Evolutionary conservation across 2,888 invertebrate genomes (phyloP).

Genomic region (Drosophila longiperda): DNA sequence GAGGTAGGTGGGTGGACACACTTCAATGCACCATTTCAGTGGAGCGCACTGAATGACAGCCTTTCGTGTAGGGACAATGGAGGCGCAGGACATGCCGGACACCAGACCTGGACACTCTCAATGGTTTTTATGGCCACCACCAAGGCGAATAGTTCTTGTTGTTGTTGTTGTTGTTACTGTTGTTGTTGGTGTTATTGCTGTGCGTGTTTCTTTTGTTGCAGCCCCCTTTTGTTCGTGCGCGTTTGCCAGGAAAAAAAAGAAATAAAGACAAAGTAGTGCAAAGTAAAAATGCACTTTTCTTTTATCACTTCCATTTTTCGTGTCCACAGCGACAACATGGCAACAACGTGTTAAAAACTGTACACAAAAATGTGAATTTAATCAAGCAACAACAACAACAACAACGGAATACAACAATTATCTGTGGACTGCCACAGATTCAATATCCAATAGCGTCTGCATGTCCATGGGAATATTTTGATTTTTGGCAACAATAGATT

Average conservation of each 20-base stretch:
- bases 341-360: conserved; percentile 69
- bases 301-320: conserved; percentile 3
- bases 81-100: conserved; percentile 30
- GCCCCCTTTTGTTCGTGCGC: conserved; percentile 48
- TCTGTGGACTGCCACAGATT: not conserved
- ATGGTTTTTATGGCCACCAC: conserved; percentile 44
- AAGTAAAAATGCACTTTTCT: conserved; percentile 24
- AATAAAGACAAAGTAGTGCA: conserved; percentile 5
- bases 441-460: not conserved
- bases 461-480: not conserved
- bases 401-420: not conserved
- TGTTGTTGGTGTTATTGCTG: conserved; percentile 4
- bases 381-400: conserved; percentile 42
- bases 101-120: conserved; percentile 19
- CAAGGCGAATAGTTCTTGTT: conserved; percentile 11
- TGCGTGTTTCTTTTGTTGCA: conserved; percentile 31
- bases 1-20: conserved; percentile 25
- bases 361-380: conserved; percentile 73
- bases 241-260: conserved; percentile 19
- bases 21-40: conserved; percentile 64
- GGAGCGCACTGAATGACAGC: conserved; percentile 42
- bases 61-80: conserved; percentile 61
- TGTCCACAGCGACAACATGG: conserved; percentile 6
- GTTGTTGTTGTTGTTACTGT: conserved; percentile 19
- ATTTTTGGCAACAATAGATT: not conserved